These are phyloP conservation scores for Datnioides undecimradiatus DNA, from an alignment of 2,113 vertebrate genomes.

Conservation along the genomic window DNA sequence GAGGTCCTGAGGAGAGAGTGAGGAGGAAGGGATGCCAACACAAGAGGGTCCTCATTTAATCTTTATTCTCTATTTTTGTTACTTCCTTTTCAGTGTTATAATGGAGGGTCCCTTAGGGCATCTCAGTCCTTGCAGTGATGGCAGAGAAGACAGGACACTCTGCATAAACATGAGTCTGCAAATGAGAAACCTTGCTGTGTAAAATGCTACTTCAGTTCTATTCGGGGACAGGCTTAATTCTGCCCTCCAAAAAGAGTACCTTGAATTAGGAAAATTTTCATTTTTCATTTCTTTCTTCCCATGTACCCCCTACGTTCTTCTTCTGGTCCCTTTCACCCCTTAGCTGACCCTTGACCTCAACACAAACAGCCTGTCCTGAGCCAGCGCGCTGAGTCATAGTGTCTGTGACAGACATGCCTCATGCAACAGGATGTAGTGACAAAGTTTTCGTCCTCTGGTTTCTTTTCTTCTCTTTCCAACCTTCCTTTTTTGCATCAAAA, in stretches of 20 bases:
- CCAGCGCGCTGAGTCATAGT: constrained; percentile 43
- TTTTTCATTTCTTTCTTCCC: neutral
- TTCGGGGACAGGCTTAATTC: neutral
- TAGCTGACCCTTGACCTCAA: constrained; percentile 44
- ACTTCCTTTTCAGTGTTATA: neutral
- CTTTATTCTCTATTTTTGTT: neutral
- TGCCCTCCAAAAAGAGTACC: neutral
- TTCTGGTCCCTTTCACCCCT: constrained; percentile 36
- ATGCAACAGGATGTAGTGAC: constrained; percentile 13
- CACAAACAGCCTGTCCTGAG: constrained; percentile 41
- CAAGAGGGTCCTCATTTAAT: neutral
- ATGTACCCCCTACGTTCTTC: neutral
- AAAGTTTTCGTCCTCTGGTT: neutral
- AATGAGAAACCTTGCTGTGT: constrained; percentile 13
- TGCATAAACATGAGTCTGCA: neutral
- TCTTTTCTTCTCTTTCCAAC: neutral
- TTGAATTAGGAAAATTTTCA: constrained; percentile 9
- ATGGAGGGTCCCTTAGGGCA: neutral
- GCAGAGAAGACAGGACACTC: neutral
- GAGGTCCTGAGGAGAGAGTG: constrained; percentile 37
- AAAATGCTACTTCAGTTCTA: constrained; percentile 8
- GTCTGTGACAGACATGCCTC: neutral
- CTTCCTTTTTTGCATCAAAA: neutral
- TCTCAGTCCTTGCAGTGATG: neutral
- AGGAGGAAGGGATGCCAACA: neutral